Conservation (phyloP, 2,113 vertebrate genomes). For the Prochilodus magdalenae region DNA sequence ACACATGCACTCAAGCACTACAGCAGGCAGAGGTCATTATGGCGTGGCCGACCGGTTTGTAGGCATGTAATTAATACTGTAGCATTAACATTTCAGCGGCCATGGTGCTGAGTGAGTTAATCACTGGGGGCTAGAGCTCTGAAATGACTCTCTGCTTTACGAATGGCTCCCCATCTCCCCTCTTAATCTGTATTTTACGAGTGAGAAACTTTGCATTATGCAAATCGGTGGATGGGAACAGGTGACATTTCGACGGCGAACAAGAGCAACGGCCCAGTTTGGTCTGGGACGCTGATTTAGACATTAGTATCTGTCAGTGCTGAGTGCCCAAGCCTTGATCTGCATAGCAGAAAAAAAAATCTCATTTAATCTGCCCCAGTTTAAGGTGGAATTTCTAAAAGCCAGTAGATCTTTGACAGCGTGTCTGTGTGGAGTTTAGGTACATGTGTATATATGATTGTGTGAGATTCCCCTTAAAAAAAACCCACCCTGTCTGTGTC, state of each 20-base stretch:
- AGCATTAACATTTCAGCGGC: conserved; percentile 62
- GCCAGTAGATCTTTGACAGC: conserved; percentile 13
- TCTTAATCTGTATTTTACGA: conserved; percentile 99
- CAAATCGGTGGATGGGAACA: conserved; percentile 99
- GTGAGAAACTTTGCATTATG: conserved; percentile 99
- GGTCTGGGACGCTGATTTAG: conserved; percentile 94
- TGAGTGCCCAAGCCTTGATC: conserved; percentile 81
- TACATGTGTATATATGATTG: conserved; percentile 2
- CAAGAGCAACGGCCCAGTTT: conserved; percentile 83
- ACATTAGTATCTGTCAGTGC: conserved; percentile 99
- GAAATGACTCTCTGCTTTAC: conserved; percentile 93
- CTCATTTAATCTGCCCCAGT: conserved; percentile 68
- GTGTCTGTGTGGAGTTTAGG: neutral
- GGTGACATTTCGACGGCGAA: conserved; percentile 99
- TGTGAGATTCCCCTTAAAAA: neutral
- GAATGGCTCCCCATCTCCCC: conserved; percentile 94
- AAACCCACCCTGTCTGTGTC: neutral
- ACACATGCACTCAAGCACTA: conserved; percentile 56
- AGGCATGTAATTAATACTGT: conserved; percentile 70
- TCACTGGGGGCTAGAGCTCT: conserved; percentile 74
- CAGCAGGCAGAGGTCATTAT: conserved; percentile 56
- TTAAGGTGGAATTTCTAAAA: conserved; percentile 85
- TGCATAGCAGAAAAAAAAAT: conserved; percentile 75
- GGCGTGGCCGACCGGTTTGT: conserved; percentile 56
- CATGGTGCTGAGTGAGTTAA: conserved; percentile 83